Base-by-base conservation (phyloP, 2,113 vertebrate species). In the Tetrao urogallus region DNA sequence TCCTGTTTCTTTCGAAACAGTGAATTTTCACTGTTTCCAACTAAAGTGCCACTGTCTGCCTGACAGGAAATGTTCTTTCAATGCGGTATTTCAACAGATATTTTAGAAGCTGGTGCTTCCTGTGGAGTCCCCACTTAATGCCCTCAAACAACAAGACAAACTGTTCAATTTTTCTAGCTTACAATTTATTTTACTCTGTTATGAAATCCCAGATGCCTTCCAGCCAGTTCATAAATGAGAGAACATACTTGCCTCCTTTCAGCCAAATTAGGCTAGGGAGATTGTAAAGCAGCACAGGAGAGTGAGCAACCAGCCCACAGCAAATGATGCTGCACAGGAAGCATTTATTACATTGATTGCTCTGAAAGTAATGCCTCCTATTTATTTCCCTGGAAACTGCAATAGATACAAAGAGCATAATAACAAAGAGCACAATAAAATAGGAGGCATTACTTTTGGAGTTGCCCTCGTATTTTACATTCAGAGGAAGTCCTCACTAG, bases 131-230 rank as follows among this genome's bases (percentile, higher is more conserved):
- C 48, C 42, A 34, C 66, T 90, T 76, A 88, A 56, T 75, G 66
- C 24, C 63, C 90, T 95, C 75, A 91, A 90, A 94, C 58, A 56
- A 83, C 88, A 92, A 34, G n/a, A 38, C 86, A 60, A 93, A 42
- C 57, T 84, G 24, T 86, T 79, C 43, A 56, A 80, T 45, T 72
- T 91, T 94, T 77, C 34, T 75, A 25, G 34, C 47, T 52, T 60
- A 73, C 61, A 40, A 65, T 89, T 75, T 89, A 27, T 82, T 79
- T 78, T 65, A 66, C 22, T 56, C 17, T 27, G 22, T 71, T 63
- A 45, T 21, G 38, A n/a, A 72, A 82, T 16, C 50, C 27, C 32
- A n/a, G 28, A 34, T 50, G 3, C 36, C 48, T 50, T 82, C 13
- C 50, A 85, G 63, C 13, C 58, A 32, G 38, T 54, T 87, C 54